Evolutionary conservation across 2,888 invertebrate species (phyloP), one percentile per base, ranked within the genome.

Genomic region (Syrphus vitripennis): DNA sequence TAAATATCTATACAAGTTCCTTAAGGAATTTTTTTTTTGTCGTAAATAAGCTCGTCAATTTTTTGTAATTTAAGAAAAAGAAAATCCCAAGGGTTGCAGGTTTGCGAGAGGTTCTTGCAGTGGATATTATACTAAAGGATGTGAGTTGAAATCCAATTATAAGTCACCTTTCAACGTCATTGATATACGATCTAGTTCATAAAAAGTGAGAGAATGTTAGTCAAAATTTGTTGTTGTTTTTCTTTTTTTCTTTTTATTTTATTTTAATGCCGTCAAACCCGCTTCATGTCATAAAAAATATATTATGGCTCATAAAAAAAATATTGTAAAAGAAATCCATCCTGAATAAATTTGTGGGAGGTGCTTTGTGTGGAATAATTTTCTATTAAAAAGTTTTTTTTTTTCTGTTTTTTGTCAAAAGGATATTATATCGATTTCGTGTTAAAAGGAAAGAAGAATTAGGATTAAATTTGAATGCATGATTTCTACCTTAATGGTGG

Each of bases 391-490:
- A 71, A 59, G 4, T 40, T 40, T 24, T 40, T 34, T 40, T 40
- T 24, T 40, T 34, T 59, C 34, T 63, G 24, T 34, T 21, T 21
- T 59, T 21, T 57, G 12, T 37, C 59, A 37, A 55, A 76, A 57
- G 45, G n/a, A n/a, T n/a, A n/a, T n/a, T n/a, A 76, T 78, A 75
- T 63, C 53, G 57, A 63, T 48, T 82, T 70, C 76, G 65, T 71
- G 76, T 48, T 45, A 63, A n/a, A n/a, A 63, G 69, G 12, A 40
- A 48, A 31, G 40, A 19, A 24, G 45, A 50, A 45, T 71, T 57
- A 19, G 65, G 72, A 79, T 72, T 79, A 72, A 57, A 57, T 70
- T 79, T 67, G 9, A 72, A 65, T 34, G 24, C 31, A 75, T 37
- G 37, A 63, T 48, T 34, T 29, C 45, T 61, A 19, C 65, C 19